Conservation (phyloP, 2,797 vertebrate genomes). For the Echeneis naucrates region DNA sequence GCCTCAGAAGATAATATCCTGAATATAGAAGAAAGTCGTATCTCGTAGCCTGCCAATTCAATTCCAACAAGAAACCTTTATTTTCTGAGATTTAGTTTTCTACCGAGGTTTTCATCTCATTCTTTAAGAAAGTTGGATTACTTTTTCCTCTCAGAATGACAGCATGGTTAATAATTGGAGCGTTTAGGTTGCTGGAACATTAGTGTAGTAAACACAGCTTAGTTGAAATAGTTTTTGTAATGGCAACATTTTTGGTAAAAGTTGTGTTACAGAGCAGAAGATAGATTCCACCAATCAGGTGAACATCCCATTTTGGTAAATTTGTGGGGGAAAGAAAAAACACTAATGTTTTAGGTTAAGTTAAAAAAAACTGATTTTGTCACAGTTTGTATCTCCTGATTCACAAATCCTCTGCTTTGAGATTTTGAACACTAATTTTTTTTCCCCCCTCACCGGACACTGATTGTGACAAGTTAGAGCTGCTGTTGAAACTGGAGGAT, state of each 20-base stretch:
- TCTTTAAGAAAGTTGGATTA: background rate
- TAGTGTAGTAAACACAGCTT: too few species aligned
- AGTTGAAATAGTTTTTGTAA: too few species aligned
- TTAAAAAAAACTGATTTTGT: conserved; percentile 6
- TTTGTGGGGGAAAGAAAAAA: background rate
- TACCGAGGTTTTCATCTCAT: background rate
- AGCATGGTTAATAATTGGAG: background rate
- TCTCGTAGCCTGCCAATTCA: background rate
- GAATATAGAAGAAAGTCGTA: background rate
- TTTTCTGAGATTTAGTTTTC: background rate
- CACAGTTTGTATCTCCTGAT: conserved; percentile 21
- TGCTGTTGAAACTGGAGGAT: conserved; percentile 9
- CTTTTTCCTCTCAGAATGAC: background rate
- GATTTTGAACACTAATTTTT: conserved; percentile 32
- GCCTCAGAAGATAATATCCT: too few species aligned
- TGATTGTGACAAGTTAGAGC: conserved; percentile 8
- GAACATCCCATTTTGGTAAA: too few species aligned
- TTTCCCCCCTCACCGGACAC: conserved; percentile 2
- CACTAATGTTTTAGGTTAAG: background rate
- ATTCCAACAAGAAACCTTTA: background rate
- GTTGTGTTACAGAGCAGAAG: too few species aligned
- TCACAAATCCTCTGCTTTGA: conserved; percentile 31
- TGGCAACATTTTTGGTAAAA: too few species aligned
- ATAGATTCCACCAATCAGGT: too few species aligned
- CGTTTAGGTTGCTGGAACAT: background rate